phyloP scores from a whole-genome alignment of 2,113 vertebrate genomes.

The Hippocampus abdominalis region DNA sequence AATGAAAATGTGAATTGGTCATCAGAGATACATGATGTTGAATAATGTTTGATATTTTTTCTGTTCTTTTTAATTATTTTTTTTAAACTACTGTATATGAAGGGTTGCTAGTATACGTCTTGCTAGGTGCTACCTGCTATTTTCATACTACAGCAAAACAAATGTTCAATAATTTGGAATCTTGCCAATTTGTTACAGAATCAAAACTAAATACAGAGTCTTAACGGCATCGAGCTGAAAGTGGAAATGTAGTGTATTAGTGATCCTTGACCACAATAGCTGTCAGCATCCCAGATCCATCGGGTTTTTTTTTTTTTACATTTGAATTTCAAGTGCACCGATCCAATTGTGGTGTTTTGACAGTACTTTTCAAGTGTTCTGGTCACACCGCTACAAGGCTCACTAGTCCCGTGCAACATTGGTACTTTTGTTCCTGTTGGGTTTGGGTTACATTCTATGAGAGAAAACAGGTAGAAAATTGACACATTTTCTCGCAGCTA shows the following conservation, averaged over 20 bases:
- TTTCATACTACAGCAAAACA: no score
- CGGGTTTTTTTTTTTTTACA: constrained; percentile 18
- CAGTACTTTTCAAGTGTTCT: constrained; percentile 9
- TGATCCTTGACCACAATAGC: constrained; percentile 53
- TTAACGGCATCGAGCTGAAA: constrained; percentile 3
- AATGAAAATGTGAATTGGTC: no score
- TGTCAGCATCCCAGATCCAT: constrained; percentile 28
- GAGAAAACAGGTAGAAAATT: constrained; percentile 53
- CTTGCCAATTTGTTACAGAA: no score
- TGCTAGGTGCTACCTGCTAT: no score
- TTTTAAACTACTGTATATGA: neutral
- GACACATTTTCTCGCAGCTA: constrained; percentile 50
- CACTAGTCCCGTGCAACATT: constrained; percentile 22
- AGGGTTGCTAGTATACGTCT: no score
- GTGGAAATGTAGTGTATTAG: constrained; percentile 36
- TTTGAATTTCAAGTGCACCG: constrained; percentile 44
- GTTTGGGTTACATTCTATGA: constrained; percentile 35
- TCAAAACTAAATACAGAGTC: constrained; percentile 9
- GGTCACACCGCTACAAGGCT: constrained; percentile 19
- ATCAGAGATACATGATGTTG: no score
- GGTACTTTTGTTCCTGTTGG: constrained; percentile 14
- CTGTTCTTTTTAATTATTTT: neutral
- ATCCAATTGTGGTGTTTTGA: constrained; percentile 7
- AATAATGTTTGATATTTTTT: no score
- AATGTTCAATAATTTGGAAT: no score